These are phyloP conservation scores for Vespertilio murinus DNA, from an alignment of 2,797 vertebrate genomes.

Conservation along the genomic window DNA sequence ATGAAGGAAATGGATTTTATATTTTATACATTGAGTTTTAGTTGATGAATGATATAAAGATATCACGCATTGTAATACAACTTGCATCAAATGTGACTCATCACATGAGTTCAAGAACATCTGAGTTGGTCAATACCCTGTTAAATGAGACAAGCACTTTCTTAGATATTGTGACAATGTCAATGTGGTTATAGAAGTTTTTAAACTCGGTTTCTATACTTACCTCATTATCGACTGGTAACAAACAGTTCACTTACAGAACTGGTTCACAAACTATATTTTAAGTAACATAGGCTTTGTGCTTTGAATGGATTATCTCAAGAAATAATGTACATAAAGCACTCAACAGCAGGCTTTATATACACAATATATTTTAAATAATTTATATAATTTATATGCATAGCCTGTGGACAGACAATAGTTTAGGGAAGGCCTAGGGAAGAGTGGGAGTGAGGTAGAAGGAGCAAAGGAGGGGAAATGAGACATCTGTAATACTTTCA, in stretches of 20 bases:
- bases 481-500: no score
- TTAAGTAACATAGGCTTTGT: not conserved
- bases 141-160: slow-evolving; percentile 9
- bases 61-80: not conserved
- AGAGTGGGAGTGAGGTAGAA: no score
- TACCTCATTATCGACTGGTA: not conserved
- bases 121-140: not conserved
- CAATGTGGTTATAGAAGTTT: not conserved
- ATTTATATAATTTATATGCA: slow-evolving; percentile 47
- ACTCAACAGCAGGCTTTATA: not conserved
- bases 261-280: not conserved
- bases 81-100: not conserved
- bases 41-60: not conserved
- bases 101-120: not conserved
- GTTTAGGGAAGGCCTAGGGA: no score
- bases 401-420: no score
- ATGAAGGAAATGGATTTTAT: not conserved
- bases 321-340: not conserved
- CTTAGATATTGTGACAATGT: not conserved
- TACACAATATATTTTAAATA: not conserved
- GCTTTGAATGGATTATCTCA: not conserved
- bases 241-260: not conserved
- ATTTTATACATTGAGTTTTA: not conserved
- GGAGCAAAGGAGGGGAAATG: no score
- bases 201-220: slow-evolving; percentile 15